Evolutionary conservation across 1,140 invertebrate genomes (phyloP), one percentile per base, ranked within the genome.

Genomic region (Globodera ellingtonae): DNA sequence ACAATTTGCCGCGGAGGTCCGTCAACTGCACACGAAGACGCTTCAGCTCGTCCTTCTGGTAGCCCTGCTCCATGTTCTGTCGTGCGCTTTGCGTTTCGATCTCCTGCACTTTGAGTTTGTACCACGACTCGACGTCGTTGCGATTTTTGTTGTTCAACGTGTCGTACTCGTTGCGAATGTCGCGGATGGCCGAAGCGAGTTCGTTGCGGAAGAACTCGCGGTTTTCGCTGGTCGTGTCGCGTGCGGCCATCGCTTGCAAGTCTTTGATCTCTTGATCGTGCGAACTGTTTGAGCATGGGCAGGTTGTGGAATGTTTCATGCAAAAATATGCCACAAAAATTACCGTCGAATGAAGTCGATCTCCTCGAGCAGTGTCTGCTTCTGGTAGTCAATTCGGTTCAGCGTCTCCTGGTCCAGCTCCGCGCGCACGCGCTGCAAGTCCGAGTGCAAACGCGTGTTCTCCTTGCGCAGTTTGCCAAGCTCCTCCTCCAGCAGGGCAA

Each of bases 131-230:
- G 77, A 91, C 88, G 67, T 90, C 88, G 75, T 90, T 90, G 8
- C 90, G 81, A 84, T 91, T 91, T 76, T 81, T 78, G 83, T 91
- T 91, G 81, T 90, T 91, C 79, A 91, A 82, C 35, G 66, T 9
- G 50, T 91, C 91, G 81, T 91, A 91, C 81, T 91, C 91, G 56
- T 87, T 86, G 79, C 91, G 90, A 78, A 91, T 91, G 80, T 91
- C 91, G 52, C 90, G 82, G 79, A 91, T 91, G 35, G 91, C 91
- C 71, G 89, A 87, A 47, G 90, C 87, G 70, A 91, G 83, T 80
- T 91, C 91, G 81, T 90, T 91, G 86, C 91, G 86, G 84, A 89
- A 89, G 90, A 89, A 91, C 75, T 91, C 90, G 13, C 91, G 88
- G 87, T 91, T 91, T 82, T 91, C 91, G 59, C 86, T 89, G 2